Evolutionary conservation across 2,113 vertebrate species (phyloP).

Genomic region (Protobothrops flavoviridis): DNA sequence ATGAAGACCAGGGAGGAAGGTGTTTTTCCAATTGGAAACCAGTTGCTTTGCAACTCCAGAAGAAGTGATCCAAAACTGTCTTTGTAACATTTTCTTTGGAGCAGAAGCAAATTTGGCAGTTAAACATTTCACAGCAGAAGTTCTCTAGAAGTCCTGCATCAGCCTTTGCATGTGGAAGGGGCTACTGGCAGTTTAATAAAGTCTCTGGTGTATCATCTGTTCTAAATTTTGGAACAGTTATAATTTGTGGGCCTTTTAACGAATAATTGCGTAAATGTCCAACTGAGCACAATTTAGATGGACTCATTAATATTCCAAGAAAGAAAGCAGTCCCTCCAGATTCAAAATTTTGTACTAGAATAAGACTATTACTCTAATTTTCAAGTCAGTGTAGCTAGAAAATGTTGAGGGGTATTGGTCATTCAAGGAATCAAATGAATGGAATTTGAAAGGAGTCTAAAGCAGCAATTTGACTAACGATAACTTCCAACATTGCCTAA

Average conservation of each 20-base stretch:
- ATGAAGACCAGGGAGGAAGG: background rate
- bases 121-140: background rate
- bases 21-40: background rate
- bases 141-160: background rate
- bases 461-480: background rate
- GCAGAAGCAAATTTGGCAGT: background rate
- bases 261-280: background rate
- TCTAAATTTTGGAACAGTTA: background rate
- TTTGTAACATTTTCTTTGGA: background rate
- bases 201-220: background rate
- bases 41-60: background rate
- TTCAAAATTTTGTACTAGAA: background rate
- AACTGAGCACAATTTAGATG: background rate
- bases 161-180: background rate
- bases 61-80: background rate
- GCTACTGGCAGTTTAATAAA: background rate
- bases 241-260: background rate
- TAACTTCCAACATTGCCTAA: background rate
- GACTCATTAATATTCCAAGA: background rate
- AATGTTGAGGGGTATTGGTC: background rate
- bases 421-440: background rate
- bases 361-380: background rate
- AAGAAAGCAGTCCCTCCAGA: background rate
- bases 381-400: background rate
- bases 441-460: background rate